Conservation (phyloP, 1,140 invertebrate genomes). For the Sweltsa coloradensis region DNA sequence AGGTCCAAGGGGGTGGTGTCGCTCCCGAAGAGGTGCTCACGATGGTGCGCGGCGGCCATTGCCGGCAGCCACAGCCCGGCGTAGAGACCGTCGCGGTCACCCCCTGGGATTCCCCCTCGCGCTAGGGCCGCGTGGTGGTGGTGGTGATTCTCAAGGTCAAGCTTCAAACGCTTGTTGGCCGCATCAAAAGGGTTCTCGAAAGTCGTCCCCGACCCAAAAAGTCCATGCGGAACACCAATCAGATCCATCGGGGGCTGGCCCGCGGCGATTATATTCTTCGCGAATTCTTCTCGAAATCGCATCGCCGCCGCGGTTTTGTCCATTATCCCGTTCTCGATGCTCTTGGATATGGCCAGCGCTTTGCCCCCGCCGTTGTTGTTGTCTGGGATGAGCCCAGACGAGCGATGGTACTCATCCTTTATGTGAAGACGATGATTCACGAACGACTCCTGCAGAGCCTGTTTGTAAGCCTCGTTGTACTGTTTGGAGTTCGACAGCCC, state of each 20-base stretch:
- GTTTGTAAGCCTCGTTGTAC: conserved; percentile 90
- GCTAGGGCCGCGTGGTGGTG: conserved; percentile 20
- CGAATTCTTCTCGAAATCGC: conserved; percentile 58
- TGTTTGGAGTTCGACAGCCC: conserved; percentile 87
- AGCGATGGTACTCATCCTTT: conserved; percentile 20
- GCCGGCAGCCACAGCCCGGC: conserved; percentile 42
- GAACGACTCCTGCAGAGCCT: conserved; percentile 76
- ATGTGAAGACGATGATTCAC: conserved; percentile 18
- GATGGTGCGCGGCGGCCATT: conserved; percentile 26
- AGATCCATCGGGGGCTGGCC: conserved; percentile 41
- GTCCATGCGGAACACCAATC: conserved; percentile 34
- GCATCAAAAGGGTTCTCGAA: conserved; percentile 62
- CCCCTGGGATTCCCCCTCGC: conserved; percentile 23
- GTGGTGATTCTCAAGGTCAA: conserved; percentile 43
- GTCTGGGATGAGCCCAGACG: conserved; percentile 21
- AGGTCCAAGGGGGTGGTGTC: conserved; percentile 29
- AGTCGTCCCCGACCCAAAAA: conserved; percentile 43
- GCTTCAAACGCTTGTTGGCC: conserved; percentile 58
- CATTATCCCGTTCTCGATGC: conserved; percentile 26
- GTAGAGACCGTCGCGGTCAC: conserved; percentile 33
- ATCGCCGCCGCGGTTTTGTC: conserved; percentile 48
- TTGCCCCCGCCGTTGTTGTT: conserved; percentile 38
- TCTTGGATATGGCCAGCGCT: conserved; percentile 31
- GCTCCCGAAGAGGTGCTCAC: conserved; percentile 30
- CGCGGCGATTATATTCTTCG: conserved; percentile 44